Conservation (phyloP, 2,888 invertebrate species). For the Rhamphomyia laevipes region DNA sequence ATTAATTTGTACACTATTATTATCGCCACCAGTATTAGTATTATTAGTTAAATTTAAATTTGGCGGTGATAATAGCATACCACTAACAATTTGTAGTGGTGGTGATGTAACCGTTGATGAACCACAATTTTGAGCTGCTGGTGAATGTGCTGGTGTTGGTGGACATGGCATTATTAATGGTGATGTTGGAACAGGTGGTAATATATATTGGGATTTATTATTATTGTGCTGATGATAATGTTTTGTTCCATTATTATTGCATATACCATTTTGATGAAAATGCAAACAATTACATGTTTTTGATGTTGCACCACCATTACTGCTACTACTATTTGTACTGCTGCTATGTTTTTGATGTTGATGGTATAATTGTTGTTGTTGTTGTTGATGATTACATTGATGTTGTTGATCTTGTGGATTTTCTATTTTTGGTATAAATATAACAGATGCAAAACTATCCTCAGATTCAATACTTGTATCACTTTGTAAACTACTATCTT, state of each 20-base stretch:
- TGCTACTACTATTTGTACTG: constrained; percentile 32
- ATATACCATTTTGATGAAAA: constrained; percentile 13
- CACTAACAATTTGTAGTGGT: constrained; percentile 33
- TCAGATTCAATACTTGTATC: constrained; percentile 91
- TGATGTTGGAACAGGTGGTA: constrained; percentile 65
- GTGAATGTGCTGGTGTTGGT: constrained; percentile 37
- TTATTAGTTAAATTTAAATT: constrained; percentile 8
- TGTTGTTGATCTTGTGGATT: constrained; percentile 37
- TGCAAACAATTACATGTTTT: constrained; percentile 3
- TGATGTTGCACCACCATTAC: too few relatives aligned
- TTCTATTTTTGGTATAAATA: constrained; percentile 77
- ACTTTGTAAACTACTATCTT: constrained; percentile 82
- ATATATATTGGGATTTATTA: constrained; percentile 25
- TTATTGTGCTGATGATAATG: constrained; percentile 1
- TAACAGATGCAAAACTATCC: constrained; percentile 87
- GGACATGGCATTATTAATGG: constrained; percentile 42
- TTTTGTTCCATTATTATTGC: background rate
- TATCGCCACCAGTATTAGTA: constrained; percentile 17
- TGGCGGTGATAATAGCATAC: constrained; percentile 28
- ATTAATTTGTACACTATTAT: constrained; percentile 9
- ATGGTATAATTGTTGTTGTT: constrained; percentile 17
- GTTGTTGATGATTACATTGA: constrained; percentile 30
- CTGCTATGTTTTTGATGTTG: constrained; percentile 31
- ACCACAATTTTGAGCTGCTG: constrained; percentile 28
- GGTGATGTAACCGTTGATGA: constrained; percentile 30